Base-by-base conservation (phyloP, 1,140 invertebrate genomes). In the Cryptotermes secundus region DNA sequence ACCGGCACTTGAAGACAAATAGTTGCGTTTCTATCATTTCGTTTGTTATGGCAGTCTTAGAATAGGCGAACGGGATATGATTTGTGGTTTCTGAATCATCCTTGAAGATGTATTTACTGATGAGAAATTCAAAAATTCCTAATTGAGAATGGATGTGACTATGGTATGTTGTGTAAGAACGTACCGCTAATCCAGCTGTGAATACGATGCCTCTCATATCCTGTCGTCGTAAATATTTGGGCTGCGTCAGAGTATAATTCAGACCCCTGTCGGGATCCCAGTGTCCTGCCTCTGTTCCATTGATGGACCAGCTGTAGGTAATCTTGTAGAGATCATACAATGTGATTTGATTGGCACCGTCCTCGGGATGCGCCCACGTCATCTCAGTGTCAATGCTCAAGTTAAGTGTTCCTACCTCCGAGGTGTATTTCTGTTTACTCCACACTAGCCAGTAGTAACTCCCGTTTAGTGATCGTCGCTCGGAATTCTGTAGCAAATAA, bases 291-390 rank as follows among this genome's bases (percentile, higher is more conserved):
- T 49, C 35, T 45, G 81, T 82, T 26, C 24, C 10, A 16, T 49
- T 38, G 7, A 45, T 38, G 12, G 81, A 42, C 81, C 81, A 82
- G 42, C 31, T 82, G 81, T 82, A 38, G n/a, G 49, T 59, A 12
- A 82, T 82, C 81, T 38, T 82, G 81, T 82, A 82, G 10, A 82
- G 16, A 16, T 82, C 81, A 34, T 82, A 31, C 19, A 82, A 82
- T 16, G 34, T 49, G 22, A 82, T 45, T n/a, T 22, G 9, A 53
- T 31, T 59, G 31, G 38, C 14, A 26, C 34, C 38, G 4, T 26
- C 34, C 19, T 82, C 81, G 31, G 42, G n/a, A 34, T 45, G 42
- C 19, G 53, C 81, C 81, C 81, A 82, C 7, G 53, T 59, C 16
- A 82, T 4, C 81, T 82, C 81, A 31, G 42, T 82, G 42, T 82